Evolutionary conservation across 64 coral and sea anemone genomes (phyloP).

Genomic region (Astreopora myriophthalma): DNA sequence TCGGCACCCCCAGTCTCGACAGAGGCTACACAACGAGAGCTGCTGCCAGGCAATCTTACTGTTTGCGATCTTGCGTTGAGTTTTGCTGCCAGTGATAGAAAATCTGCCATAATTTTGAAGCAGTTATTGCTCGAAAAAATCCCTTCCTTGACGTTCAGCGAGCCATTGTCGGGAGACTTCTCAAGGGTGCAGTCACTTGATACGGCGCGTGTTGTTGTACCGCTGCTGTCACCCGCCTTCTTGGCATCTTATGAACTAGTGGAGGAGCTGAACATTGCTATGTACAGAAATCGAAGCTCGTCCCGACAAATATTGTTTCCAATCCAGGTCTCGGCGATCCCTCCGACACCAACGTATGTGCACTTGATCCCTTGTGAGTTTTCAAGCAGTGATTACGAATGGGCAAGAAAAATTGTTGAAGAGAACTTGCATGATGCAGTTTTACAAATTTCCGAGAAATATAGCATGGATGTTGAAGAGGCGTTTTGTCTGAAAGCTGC

Average conservation of each 20-base stretch:
- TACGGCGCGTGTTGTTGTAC: constrained; percentile 64
- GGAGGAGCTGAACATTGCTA: constrained; percentile 84
- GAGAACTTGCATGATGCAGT: not conserved
- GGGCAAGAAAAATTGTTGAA: constrained; percentile 4
- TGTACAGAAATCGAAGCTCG: constrained; percentile 66
- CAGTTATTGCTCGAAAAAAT: constrained; percentile 54
- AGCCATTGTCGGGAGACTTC: constrained; percentile 40
- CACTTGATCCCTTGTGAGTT: constrained; percentile 76
- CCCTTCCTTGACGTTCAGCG: constrained; percentile 50
- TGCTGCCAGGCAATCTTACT: not conserved
- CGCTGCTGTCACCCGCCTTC: constrained; percentile 61
- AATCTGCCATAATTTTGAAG: constrained; percentile 57
- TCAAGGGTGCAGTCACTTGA: constrained; percentile 61
- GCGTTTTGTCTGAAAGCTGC: constrained; percentile 41
- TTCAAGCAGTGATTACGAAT: constrained; percentile 50
- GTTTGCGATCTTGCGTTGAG: constrained; percentile 64
- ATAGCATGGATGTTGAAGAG: not conserved
- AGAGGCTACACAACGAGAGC: not conserved
- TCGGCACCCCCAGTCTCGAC: not conserved
- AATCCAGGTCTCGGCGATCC: constrained; percentile 36
- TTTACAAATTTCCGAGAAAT: not conserved
- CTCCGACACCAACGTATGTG: constrained; percentile 65
- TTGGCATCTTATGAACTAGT: constrained; percentile 72
- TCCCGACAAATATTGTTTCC: constrained; percentile 56
- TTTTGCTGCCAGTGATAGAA: constrained; percentile 59